Evolutionary conservation across 2,797 vertebrate genomes (phyloP).

Genomic region (Myoxocephalus aenaeus): DNA sequence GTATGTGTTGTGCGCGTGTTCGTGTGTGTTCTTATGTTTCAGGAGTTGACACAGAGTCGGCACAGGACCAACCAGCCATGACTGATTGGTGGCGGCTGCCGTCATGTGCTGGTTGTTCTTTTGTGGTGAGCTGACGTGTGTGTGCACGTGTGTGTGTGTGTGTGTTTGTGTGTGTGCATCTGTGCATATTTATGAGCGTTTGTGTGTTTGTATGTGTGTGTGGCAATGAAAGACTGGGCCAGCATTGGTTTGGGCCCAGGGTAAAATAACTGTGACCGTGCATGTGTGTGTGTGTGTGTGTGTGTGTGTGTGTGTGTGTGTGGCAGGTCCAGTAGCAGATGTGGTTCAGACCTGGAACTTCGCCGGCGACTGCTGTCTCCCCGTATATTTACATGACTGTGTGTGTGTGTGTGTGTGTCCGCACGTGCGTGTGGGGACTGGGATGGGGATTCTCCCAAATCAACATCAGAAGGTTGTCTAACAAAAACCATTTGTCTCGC

Average conservation of each 20-base stretch:
- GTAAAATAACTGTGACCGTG: conserved; percentile 59
- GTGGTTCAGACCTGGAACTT: conserved; percentile 78
- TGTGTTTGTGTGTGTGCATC: conserved; percentile 40
- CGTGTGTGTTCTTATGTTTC: conserved; percentile 76
- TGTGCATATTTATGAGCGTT: conserved; percentile 56
- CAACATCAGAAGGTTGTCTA: conserved; percentile 84
- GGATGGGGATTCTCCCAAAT: conserved; percentile 83
- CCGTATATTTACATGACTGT: conserved; percentile 78
- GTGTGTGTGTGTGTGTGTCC: conserved; percentile 47
- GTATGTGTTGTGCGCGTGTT: conserved; percentile 52
- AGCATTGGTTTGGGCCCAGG: conserved; percentile 71
- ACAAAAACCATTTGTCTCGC: conserved; percentile 85
- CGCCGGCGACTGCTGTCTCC: conserved; percentile 77
- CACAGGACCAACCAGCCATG: conserved; percentile 77
- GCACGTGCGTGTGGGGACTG: conserved; percentile 41
- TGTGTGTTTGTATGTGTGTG: conserved; percentile 65
- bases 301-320: conserved; percentile 54
- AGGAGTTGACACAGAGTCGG: conserved; percentile 73
- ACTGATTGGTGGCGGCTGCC: conserved; percentile 80
- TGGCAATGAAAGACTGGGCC: conserved; percentile 61
- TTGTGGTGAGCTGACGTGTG: conserved; percentile 74
- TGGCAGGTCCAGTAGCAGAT: conserved; percentile 81
- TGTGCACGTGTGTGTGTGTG: conserved; percentile 29
- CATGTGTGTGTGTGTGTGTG: conserved; percentile 50
- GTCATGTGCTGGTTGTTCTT: conserved; percentile 80